Conservation (phyloP, 2,888 invertebrate species). For the Diarsia brunnea region DNA sequence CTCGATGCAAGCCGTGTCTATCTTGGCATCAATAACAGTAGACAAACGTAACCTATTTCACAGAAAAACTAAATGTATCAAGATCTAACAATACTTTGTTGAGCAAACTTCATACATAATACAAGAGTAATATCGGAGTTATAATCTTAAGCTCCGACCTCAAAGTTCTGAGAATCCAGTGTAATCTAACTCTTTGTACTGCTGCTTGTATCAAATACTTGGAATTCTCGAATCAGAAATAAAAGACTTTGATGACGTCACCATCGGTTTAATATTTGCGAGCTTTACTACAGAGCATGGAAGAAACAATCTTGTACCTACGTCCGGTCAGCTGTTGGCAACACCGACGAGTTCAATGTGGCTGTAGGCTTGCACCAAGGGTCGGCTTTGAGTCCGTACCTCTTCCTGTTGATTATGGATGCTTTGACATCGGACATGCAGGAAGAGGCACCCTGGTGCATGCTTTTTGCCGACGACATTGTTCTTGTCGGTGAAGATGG, state of each 20-base stretch:
- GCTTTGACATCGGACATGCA: no score
- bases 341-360: no score
- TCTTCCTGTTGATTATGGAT: no score
- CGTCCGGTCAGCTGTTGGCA: no score
- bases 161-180: conserved; percentile 52
- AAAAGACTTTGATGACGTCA: conserved; percentile 29
- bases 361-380: no score
- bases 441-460: no score
- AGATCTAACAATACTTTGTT: not conserved
- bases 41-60: not conserved
- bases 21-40: not conserved
- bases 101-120: not conserved
- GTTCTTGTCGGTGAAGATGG: no score
- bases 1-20: not conserved
- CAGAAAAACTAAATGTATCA: not conserved
- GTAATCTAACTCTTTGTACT: conserved; percentile 31
- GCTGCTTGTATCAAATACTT: conserved; percentile 41
- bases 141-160: conserved; percentile 17
- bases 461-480: no score
- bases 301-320: no score
- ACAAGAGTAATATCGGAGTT: conserved; percentile 9
- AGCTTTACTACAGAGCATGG: not conserved
- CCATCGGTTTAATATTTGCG: not conserved
- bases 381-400: no score
- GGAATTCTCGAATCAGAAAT: conserved; percentile 43